These are phyloP conservation scores for Panurus biarmicus DNA, from an alignment of 2,113 vertebrate genomes.

Conservation along the genomic window DNA sequence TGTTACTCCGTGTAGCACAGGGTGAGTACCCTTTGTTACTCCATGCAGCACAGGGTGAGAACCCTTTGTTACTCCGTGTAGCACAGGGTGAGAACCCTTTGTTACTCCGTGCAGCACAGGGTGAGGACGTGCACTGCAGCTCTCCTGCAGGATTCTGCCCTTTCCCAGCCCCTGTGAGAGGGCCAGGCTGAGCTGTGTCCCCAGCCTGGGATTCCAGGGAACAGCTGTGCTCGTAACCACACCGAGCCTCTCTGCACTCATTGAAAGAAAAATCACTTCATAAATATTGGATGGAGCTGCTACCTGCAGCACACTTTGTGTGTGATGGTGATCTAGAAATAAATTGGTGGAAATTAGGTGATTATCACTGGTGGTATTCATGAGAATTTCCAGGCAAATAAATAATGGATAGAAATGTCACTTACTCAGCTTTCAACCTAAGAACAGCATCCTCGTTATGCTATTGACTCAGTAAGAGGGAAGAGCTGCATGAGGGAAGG, in stretches of 20 bases:
- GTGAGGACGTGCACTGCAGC: not conserved
- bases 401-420: slow-evolving; percentile 68
- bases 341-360: slow-evolving; percentile 24
- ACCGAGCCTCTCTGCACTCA: not conserved
- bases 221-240: not conserved
- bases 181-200: too few species aligned
- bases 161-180: not conserved
- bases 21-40: not conserved
- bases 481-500: not conserved
- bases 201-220: not conserved
- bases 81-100: not conserved
- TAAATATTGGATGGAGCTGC: slow-evolving; percentile 32
- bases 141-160: not conserved
- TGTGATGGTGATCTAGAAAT: slow-evolving; percentile 20
- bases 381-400: slow-evolving; percentile 58
- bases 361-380: slow-evolving; percentile 52
- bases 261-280: not conserved
- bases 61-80: not conserved
- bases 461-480: not conserved
- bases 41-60: not conserved
- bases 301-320: not conserved
- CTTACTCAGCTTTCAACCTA: slow-evolving; percentile 38
- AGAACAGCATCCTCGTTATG: slow-evolving; percentile 42
- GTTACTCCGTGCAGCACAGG: not conserved
- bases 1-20: not conserved